A percentile compares a stretch with the other conserved stretches of the same genome.
phyloP scores from a whole-genome alignment of 2,113 vertebrate species.

The Puntigrus tetrazona region DNA sequence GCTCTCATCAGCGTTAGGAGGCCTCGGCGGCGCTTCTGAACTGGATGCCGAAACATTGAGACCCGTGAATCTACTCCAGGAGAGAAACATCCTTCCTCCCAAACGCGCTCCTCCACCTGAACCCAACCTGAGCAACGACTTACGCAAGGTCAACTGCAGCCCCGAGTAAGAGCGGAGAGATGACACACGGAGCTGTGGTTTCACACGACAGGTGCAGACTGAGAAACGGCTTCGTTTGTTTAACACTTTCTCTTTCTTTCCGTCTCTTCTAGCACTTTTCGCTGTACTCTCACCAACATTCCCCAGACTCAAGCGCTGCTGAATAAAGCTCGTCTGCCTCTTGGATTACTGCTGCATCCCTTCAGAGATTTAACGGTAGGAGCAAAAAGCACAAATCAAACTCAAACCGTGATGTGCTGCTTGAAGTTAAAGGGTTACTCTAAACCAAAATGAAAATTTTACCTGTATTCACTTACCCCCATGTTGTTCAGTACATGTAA shows the following conservation, averaged over 20 bases:
- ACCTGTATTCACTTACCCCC: too few species aligned
- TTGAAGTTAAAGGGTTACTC: too few species aligned
- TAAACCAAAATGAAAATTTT: too few species aligned
- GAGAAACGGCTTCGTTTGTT: background rate
- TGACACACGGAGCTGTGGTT: background rate
- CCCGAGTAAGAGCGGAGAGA: constrained; percentile 81
- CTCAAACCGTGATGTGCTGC: background rate
- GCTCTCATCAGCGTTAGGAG: constrained; percentile 87
- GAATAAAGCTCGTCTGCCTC: constrained; percentile 94
- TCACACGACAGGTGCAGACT: background rate
- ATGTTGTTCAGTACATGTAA: too few species aligned
- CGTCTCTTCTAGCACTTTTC: constrained; percentile 83
- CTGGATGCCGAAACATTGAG: constrained; percentile 86
- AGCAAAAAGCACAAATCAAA: background rate
- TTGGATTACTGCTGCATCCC: constrained; percentile 93
- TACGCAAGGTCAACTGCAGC: constrained; percentile 93
- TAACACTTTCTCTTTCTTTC: background rate
- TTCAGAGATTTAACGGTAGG: constrained; percentile 94
- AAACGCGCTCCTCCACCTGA: constrained; percentile 82
- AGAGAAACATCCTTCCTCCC: constrained; percentile 86
- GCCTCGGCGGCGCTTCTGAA: constrained; percentile 87
- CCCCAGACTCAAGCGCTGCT: constrained; percentile 93
- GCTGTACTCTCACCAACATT: constrained; percentile 91
- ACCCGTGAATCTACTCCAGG: constrained; percentile 91
- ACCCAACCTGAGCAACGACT: constrained; percentile 89